phyloP scores from a whole-genome alignment of 1,140 invertebrate species.

The Leptopilina boulardi region DNA sequence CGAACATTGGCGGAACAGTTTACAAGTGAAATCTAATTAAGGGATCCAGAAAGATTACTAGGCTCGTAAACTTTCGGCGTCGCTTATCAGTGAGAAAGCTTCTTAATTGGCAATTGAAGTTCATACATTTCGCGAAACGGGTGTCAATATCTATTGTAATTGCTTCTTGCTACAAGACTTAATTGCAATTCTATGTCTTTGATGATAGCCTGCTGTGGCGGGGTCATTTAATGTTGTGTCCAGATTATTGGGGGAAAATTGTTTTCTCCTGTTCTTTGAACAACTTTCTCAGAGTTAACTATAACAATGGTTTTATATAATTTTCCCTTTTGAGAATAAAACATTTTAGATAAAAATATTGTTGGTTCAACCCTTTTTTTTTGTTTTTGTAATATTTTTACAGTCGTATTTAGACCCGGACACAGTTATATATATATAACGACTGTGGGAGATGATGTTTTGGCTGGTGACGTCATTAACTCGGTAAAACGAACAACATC shows the following conservation, averaged over 20 bases:
- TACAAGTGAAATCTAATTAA: slow-evolving; percentile 22
- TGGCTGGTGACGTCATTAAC: slow-evolving; percentile 61
- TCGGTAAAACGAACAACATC: slow-evolving; percentile 54
- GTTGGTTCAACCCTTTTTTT: too few relatives aligned
- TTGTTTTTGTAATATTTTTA: slow-evolving; percentile 3
- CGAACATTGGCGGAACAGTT: background rate
- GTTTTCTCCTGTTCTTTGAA: background rate
- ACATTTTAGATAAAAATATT: too few relatives aligned
- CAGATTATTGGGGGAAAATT: background rate
- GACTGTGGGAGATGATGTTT: slow-evolving; percentile 55
- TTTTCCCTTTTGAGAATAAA: too few relatives aligned
- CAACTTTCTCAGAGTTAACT: background rate
- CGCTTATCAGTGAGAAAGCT: slow-evolving; percentile 7
- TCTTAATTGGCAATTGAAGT: slow-evolving; percentile 24
- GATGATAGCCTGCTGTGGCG: background rate
- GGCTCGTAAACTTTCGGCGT: background rate
- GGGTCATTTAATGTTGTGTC: background rate
- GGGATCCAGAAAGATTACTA: background rate
- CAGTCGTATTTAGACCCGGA: background rate
- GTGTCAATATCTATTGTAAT: background rate
- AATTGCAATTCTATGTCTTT: slow-evolving; percentile 23
- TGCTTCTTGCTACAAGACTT: background rate
- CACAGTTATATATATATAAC: background rate
- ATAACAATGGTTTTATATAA: too few relatives aligned
- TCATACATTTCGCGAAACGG: slow-evolving; percentile 3